Evolutionary conservation across 2,797 vertebrate genomes (phyloP).

Genomic region (Hirundo rustica): DNA sequence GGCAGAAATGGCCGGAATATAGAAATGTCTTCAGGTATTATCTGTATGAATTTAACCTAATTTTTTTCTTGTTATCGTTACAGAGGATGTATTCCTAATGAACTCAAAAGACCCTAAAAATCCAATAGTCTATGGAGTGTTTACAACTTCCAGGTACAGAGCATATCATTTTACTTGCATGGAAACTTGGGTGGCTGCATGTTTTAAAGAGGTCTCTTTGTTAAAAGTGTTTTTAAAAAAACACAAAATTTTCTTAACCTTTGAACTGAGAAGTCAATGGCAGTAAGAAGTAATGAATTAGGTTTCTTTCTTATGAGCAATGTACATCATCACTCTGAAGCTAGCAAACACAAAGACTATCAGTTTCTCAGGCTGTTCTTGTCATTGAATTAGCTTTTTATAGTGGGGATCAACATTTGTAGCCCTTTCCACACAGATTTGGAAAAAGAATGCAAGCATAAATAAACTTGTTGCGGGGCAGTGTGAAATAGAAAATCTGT

Average conservation of each 20-base stretch:
- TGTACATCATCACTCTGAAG: constrained; percentile 15
- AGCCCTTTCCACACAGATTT: neutral
- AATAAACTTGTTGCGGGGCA: neutral
- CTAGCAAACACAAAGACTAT: neutral
- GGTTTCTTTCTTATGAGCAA: constrained; percentile 11
- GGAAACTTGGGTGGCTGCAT: neutral
- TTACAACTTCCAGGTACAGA: constrained; percentile 96
- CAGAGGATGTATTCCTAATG: constrained; percentile 91
- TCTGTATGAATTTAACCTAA: neutral
- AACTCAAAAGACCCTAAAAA: constrained; percentile 97
- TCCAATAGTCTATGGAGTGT: constrained; percentile 93
- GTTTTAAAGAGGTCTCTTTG: constrained; percentile 18
- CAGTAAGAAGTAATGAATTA: constrained; percentile 29
- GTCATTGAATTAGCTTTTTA: neutral
- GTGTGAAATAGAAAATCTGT: neutral
- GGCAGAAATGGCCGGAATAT: neutral
- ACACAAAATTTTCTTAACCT: constrained; percentile 31
- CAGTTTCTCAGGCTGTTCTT: neutral
- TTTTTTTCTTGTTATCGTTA: constrained; percentile 38
- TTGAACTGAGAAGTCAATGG: constrained; percentile 21
- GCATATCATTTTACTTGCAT: constrained; percentile 3
- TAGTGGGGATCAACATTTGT: neutral
- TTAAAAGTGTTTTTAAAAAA: constrained; percentile 42
- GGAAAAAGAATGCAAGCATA: neutral
- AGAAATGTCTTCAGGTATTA: neutral